A percentile compares a stretch with the other conserved stretches of the same genome.
Conservation (phyloP, 2,888 invertebrate species). For the Cetonia aurata region DNA sequence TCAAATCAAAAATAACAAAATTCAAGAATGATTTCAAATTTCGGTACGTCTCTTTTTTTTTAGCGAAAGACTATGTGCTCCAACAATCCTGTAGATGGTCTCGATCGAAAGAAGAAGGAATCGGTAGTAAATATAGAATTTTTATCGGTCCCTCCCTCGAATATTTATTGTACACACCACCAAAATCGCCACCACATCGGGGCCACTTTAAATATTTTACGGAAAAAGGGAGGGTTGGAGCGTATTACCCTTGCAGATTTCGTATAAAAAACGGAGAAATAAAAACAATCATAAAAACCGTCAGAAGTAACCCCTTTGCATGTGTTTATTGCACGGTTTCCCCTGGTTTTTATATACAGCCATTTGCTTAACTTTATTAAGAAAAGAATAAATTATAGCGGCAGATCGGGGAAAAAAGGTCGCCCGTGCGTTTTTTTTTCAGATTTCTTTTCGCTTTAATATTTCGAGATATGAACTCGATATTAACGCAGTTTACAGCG, state of each 20-base stretch:
- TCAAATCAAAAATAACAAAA: no score
- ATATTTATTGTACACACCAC: constrained; percentile 41
- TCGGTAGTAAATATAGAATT: constrained; percentile 28
- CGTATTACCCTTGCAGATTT: constrained; percentile 26
- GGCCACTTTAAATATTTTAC: constrained; percentile 46
- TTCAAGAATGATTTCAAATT: no score
- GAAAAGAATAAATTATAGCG: constrained; percentile 15
- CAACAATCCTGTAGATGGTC: no score
- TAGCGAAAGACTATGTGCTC: no score
- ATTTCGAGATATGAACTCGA: no score
- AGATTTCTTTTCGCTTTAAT: no score
- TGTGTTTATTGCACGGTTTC: constrained; percentile 26
- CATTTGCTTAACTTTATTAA: constrained; percentile 37
- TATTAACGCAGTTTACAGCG: no score
- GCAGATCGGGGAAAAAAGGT: no score
- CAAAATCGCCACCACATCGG: constrained; percentile 15
- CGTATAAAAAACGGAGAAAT: constrained; percentile 36
- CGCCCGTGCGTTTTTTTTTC: no score
- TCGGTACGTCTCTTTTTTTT: no score
- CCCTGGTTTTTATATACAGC: constrained; percentile 20
- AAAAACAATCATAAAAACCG: constrained; percentile 36
- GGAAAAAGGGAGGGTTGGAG: constrained; percentile 10
- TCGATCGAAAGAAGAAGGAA: not conserved
- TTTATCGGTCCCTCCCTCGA: constrained; percentile 35
- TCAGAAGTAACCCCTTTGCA: constrained; percentile 31